A percentile compares a stretch with the other conserved stretches of the same genome.
phyloP scores from a whole-genome alignment of 1,140 invertebrate genomes.

The Penaeus indicus region DNA sequence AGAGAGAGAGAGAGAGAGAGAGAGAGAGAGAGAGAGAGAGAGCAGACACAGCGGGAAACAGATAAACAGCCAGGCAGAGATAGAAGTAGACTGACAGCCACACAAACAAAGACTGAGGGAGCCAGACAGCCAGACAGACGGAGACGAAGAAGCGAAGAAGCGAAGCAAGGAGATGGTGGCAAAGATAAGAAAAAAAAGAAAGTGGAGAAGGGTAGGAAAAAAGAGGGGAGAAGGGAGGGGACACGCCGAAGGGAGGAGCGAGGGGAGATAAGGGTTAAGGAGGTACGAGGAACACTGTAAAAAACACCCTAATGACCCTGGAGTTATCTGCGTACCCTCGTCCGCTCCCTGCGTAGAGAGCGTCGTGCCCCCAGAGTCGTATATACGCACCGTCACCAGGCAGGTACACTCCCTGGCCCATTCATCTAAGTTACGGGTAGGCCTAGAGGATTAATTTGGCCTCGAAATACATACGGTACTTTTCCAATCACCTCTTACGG shows the following conservation, averaged over 20 bases:
- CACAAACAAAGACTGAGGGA: not conserved
- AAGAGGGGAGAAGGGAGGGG: not conserved
- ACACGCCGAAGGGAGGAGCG: not conserved
- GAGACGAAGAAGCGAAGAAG: not conserved
- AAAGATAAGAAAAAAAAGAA: not conserved
- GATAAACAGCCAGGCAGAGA: not conserved
- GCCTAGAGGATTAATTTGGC: too few species aligned
- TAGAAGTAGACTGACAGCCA: not conserved
- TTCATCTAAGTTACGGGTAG: too few species aligned
- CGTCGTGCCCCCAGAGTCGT: too few species aligned
- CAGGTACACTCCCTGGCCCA: too few species aligned
- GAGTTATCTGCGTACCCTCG: too few species aligned
- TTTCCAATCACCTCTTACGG: too few species aligned
- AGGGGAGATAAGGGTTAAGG: not conserved
- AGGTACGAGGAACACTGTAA: too few species aligned
- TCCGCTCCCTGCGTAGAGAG: too few species aligned
- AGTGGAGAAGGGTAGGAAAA: not conserved
- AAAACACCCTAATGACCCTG: too few species aligned
- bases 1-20: conserved; percentile 25
- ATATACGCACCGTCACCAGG: too few species aligned
- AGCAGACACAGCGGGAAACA: not conserved
- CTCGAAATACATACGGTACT: too few species aligned
- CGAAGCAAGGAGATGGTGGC: not conserved
- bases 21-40: conserved; percentile 24
- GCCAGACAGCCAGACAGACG: not conserved